These are phyloP conservation scores for Syritta pipiens DNA, from an alignment of 2,888 invertebrate genomes.

Conservation along the genomic window DNA sequence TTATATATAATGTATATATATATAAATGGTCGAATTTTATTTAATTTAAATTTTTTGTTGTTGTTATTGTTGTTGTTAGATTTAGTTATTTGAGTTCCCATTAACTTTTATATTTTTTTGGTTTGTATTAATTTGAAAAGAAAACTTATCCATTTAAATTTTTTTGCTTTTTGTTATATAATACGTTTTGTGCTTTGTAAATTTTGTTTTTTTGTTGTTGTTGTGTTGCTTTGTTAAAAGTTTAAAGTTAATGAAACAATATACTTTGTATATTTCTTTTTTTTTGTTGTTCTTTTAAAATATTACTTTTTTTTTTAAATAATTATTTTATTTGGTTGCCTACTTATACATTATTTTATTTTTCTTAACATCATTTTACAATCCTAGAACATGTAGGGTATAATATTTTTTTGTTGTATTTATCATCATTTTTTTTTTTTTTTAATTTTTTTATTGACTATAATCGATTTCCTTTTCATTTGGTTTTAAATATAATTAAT, in stretches of 20 bases:
- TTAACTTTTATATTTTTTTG: slow-evolving; percentile 33
- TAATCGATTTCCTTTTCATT: slow-evolving; percentile 26
- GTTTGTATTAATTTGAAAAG: slow-evolving; percentile 32
- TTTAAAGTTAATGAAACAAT: slow-evolving; percentile 59
- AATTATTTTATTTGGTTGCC: neutral
- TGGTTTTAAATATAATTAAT: slow-evolving; percentile 26
- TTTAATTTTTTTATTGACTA: slow-evolving; percentile 36
- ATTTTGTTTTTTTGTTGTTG: slow-evolving; percentile 36
- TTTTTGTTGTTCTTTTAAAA: slow-evolving; percentile 10
- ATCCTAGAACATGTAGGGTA: slow-evolving; percentile 63
- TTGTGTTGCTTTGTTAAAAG: slow-evolving; percentile 33
- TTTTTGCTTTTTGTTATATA: no score
- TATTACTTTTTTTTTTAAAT: slow-evolving; percentile 22
- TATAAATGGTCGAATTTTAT: slow-evolving; percentile 68
- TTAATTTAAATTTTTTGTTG: slow-evolving; percentile 16
- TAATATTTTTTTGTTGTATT: slow-evolving; percentile 27
- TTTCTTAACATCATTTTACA: slow-evolving; percentile 55
- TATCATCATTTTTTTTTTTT: slow-evolving; percentile 8
- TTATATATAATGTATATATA: slow-evolving; percentile 65
- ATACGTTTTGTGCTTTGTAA: slow-evolving; percentile 67
- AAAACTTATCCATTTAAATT: slow-evolving; percentile 55
- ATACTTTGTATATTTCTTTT: slow-evolving; percentile 35
- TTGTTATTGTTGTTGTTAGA: slow-evolving; percentile 32
- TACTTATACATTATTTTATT: neutral
- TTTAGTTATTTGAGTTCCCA: slow-evolving; percentile 63